Conservation (phyloP, 2,888 invertebrate genomes). For the Standfussiana lucernea region DNA sequence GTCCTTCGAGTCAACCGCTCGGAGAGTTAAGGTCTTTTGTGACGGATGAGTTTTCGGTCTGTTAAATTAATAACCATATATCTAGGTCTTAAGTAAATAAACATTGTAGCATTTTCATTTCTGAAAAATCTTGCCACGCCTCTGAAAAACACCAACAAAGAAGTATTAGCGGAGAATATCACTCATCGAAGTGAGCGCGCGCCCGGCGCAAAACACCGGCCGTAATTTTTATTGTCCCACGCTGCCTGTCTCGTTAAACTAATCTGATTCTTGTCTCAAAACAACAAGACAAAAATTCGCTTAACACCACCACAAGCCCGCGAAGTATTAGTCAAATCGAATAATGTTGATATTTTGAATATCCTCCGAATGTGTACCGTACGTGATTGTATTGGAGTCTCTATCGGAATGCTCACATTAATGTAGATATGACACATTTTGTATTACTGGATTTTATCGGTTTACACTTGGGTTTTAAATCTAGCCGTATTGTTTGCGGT, state of each 20-base stretch:
- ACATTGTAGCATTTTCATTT: constrained; percentile 19
- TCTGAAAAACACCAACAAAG: constrained; percentile 83
- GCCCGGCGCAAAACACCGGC: constrained; percentile 83
- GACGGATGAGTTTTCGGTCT: background rate
- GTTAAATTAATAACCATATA: background rate
- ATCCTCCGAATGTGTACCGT: constrained; percentile 85
- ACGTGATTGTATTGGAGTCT: constrained; percentile 81
- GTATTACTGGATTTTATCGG: constrained; percentile 76
- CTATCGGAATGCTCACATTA: constrained; percentile 81
- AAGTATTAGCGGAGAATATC: constrained; percentile 83
- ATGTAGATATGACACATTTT: constrained; percentile 81
- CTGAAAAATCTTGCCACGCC: constrained; percentile 65
- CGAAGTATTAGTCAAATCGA: constrained; percentile 83
- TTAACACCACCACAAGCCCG: constrained; percentile 73
- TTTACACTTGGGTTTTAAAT: constrained; percentile 71
- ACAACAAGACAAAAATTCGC: constrained; percentile 79
- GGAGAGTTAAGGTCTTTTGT: constrained; percentile 15
- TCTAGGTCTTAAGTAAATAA: background rate
- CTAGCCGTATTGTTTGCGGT: constrained; percentile 72
- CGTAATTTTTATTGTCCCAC: constrained; percentile 87
- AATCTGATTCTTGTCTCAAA: constrained; percentile 83
- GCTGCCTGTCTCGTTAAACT: constrained; percentile 74
- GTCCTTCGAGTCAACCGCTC: constrained; percentile 17
- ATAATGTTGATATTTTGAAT: constrained; percentile 86
- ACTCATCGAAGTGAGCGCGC: constrained; percentile 85